A percentile compares a stretch with the other conserved stretches of the same genome.
phyloP scores from a whole-genome alignment of 1,140 invertebrate species.

The Pseudomyrmex gracilis region DNA sequence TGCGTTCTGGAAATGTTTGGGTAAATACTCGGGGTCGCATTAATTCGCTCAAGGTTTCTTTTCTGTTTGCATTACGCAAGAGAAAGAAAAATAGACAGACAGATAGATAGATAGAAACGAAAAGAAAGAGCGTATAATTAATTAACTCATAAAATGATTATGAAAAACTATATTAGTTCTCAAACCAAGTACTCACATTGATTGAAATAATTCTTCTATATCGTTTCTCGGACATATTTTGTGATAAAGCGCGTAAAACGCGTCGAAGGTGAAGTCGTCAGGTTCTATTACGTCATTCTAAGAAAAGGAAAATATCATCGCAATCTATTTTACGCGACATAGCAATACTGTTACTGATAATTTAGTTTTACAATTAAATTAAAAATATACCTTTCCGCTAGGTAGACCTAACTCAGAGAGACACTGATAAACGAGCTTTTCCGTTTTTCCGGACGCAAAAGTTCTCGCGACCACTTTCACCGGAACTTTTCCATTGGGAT shows the following conservation, averaged over 20 bases:
- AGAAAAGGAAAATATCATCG: constrained; percentile 34
- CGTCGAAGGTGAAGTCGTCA: constrained; percentile 98
- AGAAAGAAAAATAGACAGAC: not conserved
- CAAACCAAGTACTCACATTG: constrained; percentile 92
- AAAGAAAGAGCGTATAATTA: too few relatives aligned
- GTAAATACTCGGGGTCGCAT: constrained; percentile 12
- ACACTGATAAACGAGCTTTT: constrained; percentile 99
- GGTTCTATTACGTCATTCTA: constrained; percentile 97
- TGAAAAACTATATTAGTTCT: not conserved
- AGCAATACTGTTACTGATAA: not conserved
- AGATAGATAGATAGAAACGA: too few relatives aligned
- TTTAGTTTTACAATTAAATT: not conserved
- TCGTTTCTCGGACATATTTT: constrained; percentile 99
- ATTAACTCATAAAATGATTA: too few relatives aligned
- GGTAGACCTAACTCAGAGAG: constrained; percentile 97
- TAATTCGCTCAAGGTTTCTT: not conserved
- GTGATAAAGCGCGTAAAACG: constrained; percentile 99
- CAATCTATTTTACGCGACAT: not conserved
- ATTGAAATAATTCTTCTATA: constrained; percentile 99
- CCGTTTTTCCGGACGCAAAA: constrained; percentile 99
- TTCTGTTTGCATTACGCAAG: not conserved
- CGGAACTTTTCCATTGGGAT: constrained; percentile 97
- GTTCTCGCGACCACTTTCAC: constrained; percentile 98
- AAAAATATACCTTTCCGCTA: constrained; percentile 93
- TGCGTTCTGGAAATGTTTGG: constrained; percentile 89